Evolutionary conservation across 2,888 invertebrate genomes (phyloP).

Genomic region (Drosophila macrospina): DNA sequence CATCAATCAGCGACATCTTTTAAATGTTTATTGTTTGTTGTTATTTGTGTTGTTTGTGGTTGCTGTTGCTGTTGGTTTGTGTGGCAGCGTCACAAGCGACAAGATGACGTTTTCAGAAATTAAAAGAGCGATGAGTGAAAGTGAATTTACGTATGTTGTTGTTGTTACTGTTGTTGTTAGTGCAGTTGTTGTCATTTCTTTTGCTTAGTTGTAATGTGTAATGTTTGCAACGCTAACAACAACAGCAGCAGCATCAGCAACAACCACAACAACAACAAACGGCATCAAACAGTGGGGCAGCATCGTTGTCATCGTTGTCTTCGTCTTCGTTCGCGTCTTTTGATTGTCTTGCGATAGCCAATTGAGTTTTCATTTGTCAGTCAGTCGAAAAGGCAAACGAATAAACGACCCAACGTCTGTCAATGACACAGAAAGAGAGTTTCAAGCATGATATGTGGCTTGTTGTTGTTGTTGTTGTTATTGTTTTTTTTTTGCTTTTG

Average conservation of each 20-base stretch:
- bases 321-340: slow-evolving; percentile 62
- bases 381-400: slow-evolving; percentile 45
- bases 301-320: slow-evolving; percentile 48
- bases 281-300: slow-evolving; percentile 30
- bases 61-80: slow-evolving; percentile 26
- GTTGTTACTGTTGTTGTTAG: slow-evolving; percentile 21
- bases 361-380: slow-evolving; percentile 82
- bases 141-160: slow-evolving; percentile 71
- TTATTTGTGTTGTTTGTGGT: slow-evolving; percentile 16
- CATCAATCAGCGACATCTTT: slow-evolving; percentile 74
- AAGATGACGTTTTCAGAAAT: slow-evolving; percentile 77
- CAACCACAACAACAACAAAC: slow-evolving; percentile 12
- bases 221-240: slow-evolving; percentile 61
- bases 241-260: slow-evolving; percentile 1
- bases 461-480: slow-evolving; percentile 48
- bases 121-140: slow-evolving; percentile 77
- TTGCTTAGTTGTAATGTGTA: slow-evolving; percentile 73
- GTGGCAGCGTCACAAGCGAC: slow-evolving; percentile 54
- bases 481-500: slow-evolving; percentile 43
- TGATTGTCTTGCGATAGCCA: slow-evolving; percentile 80
- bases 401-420: slow-evolving; percentile 66
- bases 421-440: slow-evolving; percentile 80
- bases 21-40: slow-evolving; percentile 52
- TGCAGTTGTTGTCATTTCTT: slow-evolving; percentile 76
- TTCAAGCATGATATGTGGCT: slow-evolving; percentile 72